Evolutionary conservation across 2,888 invertebrate genomes (phyloP).

Genomic region (Scaeva pyrastri): DNA sequence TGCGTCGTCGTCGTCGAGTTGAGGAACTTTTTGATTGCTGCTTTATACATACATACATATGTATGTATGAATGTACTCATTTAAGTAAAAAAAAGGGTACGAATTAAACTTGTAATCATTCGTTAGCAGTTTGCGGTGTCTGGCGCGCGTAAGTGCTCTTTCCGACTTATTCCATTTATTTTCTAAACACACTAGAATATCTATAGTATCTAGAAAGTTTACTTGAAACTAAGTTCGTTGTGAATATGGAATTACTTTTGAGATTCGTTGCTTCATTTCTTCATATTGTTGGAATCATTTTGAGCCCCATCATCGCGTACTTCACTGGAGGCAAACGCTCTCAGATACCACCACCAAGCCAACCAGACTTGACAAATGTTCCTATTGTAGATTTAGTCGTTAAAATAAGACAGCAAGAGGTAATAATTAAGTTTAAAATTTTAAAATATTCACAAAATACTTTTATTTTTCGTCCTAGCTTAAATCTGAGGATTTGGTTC

Average conservation of each 20-base stretch:
- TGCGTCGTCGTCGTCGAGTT: neutral
- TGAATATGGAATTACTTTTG: slow-evolving; percentile 76
- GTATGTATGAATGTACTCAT: too few relatives aligned
- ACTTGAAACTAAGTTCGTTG: neutral
- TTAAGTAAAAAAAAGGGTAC: slow-evolving; percentile 49
- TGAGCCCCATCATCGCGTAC: slow-evolving; percentile 65
- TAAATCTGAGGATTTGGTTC: slow-evolving; percentile 86
- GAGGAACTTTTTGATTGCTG: slow-evolving; percentile 9
- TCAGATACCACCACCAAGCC: slow-evolving; percentile 69
- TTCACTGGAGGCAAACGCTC: slow-evolving; percentile 54
- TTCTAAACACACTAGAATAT: slow-evolving; percentile 28
- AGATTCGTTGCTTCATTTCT: slow-evolving; percentile 70
- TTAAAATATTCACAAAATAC: neutral
- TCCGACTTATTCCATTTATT: slow-evolving; percentile 6
- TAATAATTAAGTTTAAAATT: slow-evolving; percentile 67
- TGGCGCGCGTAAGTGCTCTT: slow-evolving; percentile 33
- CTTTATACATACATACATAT: too few relatives aligned
- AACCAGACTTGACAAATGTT: slow-evolving; percentile 76
- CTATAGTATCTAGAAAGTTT: too few relatives aligned
- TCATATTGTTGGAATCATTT: slow-evolving; percentile 69
- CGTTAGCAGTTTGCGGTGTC: slow-evolving; percentile 47
- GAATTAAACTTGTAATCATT: slow-evolving; percentile 48
- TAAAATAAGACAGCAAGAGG: slow-evolving; percentile 78
- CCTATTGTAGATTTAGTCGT: slow-evolving; percentile 77
- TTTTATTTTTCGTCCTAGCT: slow-evolving; percentile 84